Evolutionary conservation across 2,113 vertebrate species (phyloP).

Genomic region (Dromaius novaehollandiae): DNA sequence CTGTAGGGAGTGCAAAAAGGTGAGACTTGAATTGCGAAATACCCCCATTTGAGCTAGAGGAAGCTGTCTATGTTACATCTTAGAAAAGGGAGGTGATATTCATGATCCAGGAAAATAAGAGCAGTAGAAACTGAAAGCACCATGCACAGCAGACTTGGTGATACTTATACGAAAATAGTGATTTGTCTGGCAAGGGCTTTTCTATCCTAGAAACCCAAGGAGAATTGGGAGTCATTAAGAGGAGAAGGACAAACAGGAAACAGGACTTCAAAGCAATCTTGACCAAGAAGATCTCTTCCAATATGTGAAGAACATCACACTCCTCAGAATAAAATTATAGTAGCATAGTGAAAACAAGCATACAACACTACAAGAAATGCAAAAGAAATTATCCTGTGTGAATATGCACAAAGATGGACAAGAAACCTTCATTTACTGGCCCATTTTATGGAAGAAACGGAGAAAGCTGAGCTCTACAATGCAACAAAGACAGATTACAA

Average conservation of each 20-base stretch:
- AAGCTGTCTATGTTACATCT: neutral
- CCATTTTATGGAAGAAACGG: neutral
- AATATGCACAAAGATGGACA: neutral
- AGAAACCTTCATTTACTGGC: neutral
- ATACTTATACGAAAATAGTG: too few species aligned
- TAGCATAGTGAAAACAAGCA: neutral
- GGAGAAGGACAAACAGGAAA: too few species aligned
- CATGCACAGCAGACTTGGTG: too few species aligned
- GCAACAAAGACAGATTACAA: neutral
- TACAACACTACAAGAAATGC: neutral
- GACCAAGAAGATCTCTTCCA: too few species aligned
- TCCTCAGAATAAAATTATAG: too few species aligned
- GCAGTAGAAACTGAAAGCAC: too few species aligned
- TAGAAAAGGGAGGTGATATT: neutral
- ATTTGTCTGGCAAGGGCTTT: too few species aligned
- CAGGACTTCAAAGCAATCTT: too few species aligned
- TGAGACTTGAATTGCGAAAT: neutral
- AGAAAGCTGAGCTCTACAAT: neutral
- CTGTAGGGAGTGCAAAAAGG: neutral
- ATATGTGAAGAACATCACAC: too few species aligned
- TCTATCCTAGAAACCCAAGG: too few species aligned
- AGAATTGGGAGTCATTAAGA: too few species aligned
- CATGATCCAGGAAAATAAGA: neutral
- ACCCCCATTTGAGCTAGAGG: neutral
- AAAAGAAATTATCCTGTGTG: neutral